These are phyloP conservation scores for Rhombomys opimus DNA, from an alignment of 2,113 vertebrate genomes.

Conservation along the genomic window DNA sequence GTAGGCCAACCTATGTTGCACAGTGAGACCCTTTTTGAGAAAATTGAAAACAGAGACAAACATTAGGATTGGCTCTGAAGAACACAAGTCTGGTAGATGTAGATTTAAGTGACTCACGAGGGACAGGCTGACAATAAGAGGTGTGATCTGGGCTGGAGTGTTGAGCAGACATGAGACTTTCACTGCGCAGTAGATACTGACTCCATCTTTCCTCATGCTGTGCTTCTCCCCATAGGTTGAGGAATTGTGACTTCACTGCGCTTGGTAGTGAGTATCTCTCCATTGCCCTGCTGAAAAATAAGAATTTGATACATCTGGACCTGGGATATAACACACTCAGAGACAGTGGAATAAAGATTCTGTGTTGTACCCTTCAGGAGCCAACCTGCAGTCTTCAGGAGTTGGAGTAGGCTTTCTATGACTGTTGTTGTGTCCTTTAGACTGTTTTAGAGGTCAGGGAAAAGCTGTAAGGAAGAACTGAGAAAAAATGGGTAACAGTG, in stretches of 20 bases:
- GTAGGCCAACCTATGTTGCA: neutral
- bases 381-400: conserved; percentile 59
- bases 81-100: neutral
- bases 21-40: neutral
- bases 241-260: conserved; percentile 52
- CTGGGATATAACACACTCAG: conserved; percentile 62
- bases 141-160: neutral
- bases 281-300: conserved; percentile 44
- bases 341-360: conserved; percentile 54
- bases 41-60: neutral
- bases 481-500: neutral
- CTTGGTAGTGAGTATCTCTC: conserved; percentile 58
- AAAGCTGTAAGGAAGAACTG: neutral
- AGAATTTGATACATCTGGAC: conserved; percentile 70
- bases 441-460: neutral
- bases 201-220: neutral
- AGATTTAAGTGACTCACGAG: neutral
- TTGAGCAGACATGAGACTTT: neutral
- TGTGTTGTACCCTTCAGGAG: conserved; percentile 63
- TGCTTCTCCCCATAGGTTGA: conserved; percentile 52
- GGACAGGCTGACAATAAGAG: neutral
- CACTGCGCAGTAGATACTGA: neutral
- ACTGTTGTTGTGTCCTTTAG: neutral
- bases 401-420: conserved; percentile 64
- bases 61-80: neutral